Conservation (phyloP, 1,140 invertebrate species). For the Leptinotarsa texana region DNA sequence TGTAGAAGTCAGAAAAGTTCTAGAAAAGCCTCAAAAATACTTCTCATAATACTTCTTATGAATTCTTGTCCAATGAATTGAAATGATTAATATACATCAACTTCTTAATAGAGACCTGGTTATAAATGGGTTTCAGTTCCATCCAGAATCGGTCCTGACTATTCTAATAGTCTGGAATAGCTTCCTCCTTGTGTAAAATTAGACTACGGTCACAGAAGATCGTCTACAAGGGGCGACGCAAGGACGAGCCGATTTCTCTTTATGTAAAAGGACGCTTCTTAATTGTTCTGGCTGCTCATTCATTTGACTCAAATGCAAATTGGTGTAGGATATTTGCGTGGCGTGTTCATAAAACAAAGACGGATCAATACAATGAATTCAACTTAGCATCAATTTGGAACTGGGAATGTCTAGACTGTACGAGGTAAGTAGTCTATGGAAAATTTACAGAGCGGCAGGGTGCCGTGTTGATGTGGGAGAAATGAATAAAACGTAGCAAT, state of each 20-base stretch:
- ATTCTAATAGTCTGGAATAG: constrained; percentile 20
- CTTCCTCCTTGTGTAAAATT: constrained; percentile 46
- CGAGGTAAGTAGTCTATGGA: background rate
- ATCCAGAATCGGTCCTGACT: background rate
- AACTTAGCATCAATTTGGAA: background rate
- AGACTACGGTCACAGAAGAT: constrained; percentile 23
- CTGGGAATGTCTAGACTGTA: background rate
- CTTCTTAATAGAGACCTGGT: no score
- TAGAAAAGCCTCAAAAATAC: no score
- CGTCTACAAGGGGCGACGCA: constrained; percentile 16
- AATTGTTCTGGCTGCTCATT: constrained; percentile 6
- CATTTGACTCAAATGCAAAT: constrained; percentile 3
- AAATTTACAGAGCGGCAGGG: no score
- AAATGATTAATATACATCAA: no score
- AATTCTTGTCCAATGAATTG: no score
- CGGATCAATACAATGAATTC: constrained; percentile 1
- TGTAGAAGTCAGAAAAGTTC: no score
- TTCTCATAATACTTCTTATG: no score
- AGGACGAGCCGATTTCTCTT: background rate
- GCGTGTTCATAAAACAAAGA: background rate
- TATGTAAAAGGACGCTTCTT: background rate
- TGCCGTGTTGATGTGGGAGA: no score
- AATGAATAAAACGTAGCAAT: no score
- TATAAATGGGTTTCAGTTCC: background rate
- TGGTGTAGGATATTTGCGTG: background rate